Percentiles rank a stretch among this genome's conserved stretches.
phyloP scores from a whole-genome alignment of 2,113 vertebrate genomes.

The Ginglymostoma cirratum region DNA sequence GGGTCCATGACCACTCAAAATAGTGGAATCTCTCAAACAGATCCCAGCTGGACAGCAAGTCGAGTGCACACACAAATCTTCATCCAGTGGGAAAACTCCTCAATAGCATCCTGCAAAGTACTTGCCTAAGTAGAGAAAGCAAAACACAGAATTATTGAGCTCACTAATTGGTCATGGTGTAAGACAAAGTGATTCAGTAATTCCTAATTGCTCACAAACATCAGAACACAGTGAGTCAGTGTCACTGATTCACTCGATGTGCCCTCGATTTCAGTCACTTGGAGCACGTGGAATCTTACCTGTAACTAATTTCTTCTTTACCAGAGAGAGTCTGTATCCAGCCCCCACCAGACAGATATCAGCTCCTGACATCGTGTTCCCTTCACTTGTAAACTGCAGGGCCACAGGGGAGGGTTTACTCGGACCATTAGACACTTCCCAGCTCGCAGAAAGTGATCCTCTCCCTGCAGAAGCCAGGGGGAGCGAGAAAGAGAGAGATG shows the following conservation, averaged over 20 bases:
- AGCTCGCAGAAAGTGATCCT: constrained; percentile 79
- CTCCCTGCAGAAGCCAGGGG: neutral
- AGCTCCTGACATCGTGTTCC: constrained; percentile 75
- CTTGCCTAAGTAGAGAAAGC: constrained; percentile 14
- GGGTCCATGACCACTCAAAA: neutral
- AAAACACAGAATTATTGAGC: neutral
- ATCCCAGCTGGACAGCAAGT: neutral
- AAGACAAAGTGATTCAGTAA: neutral
- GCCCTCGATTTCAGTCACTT: neutral
- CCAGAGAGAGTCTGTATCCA: constrained; percentile 85
- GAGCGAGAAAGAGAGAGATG: too few relatives aligned
- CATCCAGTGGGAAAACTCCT: neutral
- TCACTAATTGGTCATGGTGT: neutral
- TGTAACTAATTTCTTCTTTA: constrained; percentile 92
- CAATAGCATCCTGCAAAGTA: constrained; percentile 24
- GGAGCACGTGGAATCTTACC: constrained; percentile 53
- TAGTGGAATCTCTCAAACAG: constrained; percentile 2
- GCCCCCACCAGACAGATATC: constrained; percentile 77
- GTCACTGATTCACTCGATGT: neutral
- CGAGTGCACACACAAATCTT: neutral
- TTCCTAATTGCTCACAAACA: neutral
- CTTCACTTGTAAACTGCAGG: constrained; percentile 85
- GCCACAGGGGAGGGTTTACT: constrained; percentile 75
- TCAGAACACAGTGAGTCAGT: neutral
- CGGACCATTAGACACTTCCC: constrained; percentile 74